Evolutionary conservation across 2,113 vertebrate genomes (phyloP).

Genomic region (Prolemur simus): DNA sequence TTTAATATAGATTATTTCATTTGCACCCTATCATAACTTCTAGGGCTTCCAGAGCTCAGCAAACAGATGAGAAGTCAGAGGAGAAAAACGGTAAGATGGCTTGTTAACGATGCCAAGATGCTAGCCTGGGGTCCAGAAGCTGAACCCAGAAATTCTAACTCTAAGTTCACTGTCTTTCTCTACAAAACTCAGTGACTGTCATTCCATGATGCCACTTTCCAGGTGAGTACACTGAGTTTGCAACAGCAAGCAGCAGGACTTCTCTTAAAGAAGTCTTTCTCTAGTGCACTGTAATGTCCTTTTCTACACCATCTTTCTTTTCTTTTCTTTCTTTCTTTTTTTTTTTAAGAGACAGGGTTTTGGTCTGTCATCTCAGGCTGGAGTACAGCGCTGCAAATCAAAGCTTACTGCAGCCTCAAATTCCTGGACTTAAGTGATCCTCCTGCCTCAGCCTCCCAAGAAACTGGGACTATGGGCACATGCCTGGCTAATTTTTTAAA

Average conservation of each 20-base stretch:
- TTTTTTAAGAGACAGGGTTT: background rate
- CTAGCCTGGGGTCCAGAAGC: background rate
- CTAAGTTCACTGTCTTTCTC: background rate
- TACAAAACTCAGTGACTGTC: background rate
- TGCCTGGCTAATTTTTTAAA: too few relatives aligned
- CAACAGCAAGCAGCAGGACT: background rate
- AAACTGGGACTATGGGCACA: too few relatives aligned
- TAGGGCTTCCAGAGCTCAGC: constrained; percentile 24
- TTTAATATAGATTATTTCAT: constrained; percentile 31
- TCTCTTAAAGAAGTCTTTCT: background rate
- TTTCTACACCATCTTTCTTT: background rate
- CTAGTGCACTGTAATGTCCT: background rate
- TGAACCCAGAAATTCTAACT: constrained; percentile 2
- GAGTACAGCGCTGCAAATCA: too few relatives aligned
- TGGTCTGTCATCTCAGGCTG: too few relatives aligned
- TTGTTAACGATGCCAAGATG: background rate
- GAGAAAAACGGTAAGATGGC: background rate
- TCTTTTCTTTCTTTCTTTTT: background rate
- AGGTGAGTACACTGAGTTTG: background rate
- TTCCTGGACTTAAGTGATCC: too few relatives aligned
- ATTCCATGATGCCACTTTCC: background rate
- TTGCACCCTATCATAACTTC: background rate
- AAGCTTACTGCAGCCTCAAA: too few relatives aligned
- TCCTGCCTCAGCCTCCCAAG: too few relatives aligned
- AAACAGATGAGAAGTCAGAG: constrained; percentile 19